phyloP scores from a whole-genome alignment of 1,140 invertebrate genomes.

The Nebria ingens region DNA sequence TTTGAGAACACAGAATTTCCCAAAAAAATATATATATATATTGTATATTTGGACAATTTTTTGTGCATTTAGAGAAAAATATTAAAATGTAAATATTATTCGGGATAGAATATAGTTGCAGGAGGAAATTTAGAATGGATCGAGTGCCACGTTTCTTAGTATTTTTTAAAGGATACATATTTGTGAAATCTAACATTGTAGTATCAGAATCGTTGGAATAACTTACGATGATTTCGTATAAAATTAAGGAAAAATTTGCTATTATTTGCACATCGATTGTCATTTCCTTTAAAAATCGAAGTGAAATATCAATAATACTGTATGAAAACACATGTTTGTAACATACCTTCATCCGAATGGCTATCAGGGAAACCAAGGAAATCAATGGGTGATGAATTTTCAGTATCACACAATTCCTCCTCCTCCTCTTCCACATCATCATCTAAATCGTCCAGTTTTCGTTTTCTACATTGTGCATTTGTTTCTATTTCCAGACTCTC shows the following conservation, averaged over 20 bases:
- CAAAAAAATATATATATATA: too few relatives aligned
- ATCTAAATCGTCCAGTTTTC: background rate
- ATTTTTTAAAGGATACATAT: too few relatives aligned
- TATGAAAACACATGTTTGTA: background rate
- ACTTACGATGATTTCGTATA: background rate
- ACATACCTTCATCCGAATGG: background rate
- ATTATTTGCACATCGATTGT: background rate
- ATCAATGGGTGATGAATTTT: background rate
- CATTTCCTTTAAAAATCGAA: background rate
- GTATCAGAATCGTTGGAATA: too few relatives aligned
- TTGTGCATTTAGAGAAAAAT: too few relatives aligned
- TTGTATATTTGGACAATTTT: too few relatives aligned
- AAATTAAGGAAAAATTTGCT: background rate
- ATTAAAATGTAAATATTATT: too few relatives aligned
- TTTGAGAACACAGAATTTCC: too few relatives aligned
- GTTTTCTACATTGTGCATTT: background rate
- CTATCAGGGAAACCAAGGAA: background rate
- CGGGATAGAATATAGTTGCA: too few relatives aligned
- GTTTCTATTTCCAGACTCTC: background rate
- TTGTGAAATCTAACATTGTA: too few relatives aligned
- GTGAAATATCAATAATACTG: background rate
- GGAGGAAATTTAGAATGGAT: too few relatives aligned
- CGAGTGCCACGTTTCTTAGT: too few relatives aligned
- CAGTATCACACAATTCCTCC: background rate
- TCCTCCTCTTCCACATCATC: too few relatives aligned